phyloP scores from a whole-genome alignment of 2,113 vertebrate species.

The Brachyistius frenatus region DNA sequence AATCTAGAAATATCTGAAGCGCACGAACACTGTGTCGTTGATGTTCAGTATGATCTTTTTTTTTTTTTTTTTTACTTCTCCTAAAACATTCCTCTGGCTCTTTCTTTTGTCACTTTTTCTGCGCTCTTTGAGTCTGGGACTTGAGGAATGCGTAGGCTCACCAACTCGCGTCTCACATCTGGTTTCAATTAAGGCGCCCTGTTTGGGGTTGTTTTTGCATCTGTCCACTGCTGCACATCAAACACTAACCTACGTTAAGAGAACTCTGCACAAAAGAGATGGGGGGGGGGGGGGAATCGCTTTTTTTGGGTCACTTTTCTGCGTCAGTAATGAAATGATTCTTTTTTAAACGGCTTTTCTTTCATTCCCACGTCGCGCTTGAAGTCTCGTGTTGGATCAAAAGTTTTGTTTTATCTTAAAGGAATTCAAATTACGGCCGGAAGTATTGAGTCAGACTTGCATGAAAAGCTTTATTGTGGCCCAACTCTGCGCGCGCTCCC shows the following conservation, averaged over 20 bases:
- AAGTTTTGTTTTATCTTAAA: neutral
- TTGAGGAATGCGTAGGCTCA: conserved; percentile 78
- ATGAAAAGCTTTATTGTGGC: conserved; percentile 51
- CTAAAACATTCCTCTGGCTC: neutral
- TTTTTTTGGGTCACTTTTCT: no score
- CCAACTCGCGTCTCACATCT: conserved; percentile 87
- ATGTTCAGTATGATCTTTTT: neutral
- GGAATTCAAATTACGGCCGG: neutral
- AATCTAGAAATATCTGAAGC: neutral
- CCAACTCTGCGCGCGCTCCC: neutral
- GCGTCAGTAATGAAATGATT: neutral
- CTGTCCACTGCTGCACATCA: conserved; percentile 69
- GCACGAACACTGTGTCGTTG: no score
- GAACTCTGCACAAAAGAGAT: neutral
- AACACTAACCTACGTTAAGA: conserved; percentile 26
- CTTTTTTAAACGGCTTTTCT: neutral
- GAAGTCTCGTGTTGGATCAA: neutral
- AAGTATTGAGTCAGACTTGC: conserved; percentile 59
- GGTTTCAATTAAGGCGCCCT: conserved; percentile 88
- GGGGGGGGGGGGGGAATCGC: no score
- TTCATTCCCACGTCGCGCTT: no score
- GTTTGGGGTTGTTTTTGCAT: conserved; percentile 87
- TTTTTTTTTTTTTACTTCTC: neutral
- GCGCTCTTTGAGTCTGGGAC: conserved; percentile 36
- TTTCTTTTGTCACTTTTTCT: conserved; percentile 43